Base-by-base conservation (phyloP, 2,888 invertebrate species). In the Acanthosepion lycidas region DNA sequence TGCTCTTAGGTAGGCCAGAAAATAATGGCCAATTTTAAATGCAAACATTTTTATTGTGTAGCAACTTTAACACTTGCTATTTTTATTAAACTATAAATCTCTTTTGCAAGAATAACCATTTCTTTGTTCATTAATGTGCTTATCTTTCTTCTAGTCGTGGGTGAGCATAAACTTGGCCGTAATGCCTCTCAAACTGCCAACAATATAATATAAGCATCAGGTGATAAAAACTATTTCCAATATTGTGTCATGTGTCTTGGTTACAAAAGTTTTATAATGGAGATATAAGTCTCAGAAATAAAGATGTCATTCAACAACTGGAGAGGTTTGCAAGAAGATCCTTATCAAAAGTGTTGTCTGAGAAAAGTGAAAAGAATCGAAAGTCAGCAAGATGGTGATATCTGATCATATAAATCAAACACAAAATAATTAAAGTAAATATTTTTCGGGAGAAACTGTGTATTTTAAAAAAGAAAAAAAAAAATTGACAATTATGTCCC, bases 81-180 rank as follows among this genome's bases (percentile, higher is more conserved):
- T 78, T 78, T 78, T 78, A 78, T 78, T 78, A n/a, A 78, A 78
- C n/a, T 33, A 78, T 78, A 78, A 78, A 78, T 78, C n/a, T 78
- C n/a, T 78, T 78, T 78, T 78, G 78, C n/a, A n/a, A 78, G 78
- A 78, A 33, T 78, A 78, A n/a, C 78, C n/a, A 33, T n/a, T 78
- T n/a, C n/a, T 78, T 5, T 4, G 78, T 78, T 78, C 78, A 78
- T 78, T 78, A 78, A 78, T 78, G 5, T 78, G 78, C n/a, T 78
- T 78, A 78, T 78, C n/a, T n/a, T 18, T 78, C 78, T 1, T 23
- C 64, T 64, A 23, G 26, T 64, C 64, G 12, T 33, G 15, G 33
- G 78, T 78, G 78, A 33, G 1, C 33, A n/a, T n/a, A 78, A 78
- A 78, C n/a, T 33, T 78, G 78, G 78, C 78, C n/a, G 3, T n/a